Base-by-base conservation (phyloP, 2,888 invertebrate genomes). In the Netelia inedita region DNA sequence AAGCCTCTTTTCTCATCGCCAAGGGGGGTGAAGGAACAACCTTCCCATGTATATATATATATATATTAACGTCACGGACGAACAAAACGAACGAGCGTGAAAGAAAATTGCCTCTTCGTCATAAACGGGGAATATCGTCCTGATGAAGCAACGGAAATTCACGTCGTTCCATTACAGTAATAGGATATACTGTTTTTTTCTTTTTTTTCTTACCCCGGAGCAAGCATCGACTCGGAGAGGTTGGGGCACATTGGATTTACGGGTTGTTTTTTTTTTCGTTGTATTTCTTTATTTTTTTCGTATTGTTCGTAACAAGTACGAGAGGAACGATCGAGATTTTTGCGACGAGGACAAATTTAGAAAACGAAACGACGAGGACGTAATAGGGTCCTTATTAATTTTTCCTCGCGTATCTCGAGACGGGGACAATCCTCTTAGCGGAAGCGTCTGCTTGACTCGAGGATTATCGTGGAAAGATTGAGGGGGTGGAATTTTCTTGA, bases 81-180 rank as follows among this genome's bases (percentile, higher is more conserved):
- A 78, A 73, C 63, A 69, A 83, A 83, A 83, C 76, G 75, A 83
- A 87, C 87, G 73, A 83, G 86, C 88, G 89, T 88, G 89, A 91
- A 92, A 91, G 92, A 93, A 93, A 93, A 93, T 93, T 93, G 93
- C 92, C 92, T 92, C 84, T 91, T 91, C 92, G 89, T 92, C 90
- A 87, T 89, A 88, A 92, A 89, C 89, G 89, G 46, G 46, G 89
- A 92, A 93, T 93, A 93, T 93, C 92, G 88, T 90, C 89, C 90
- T 93, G 92, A 93, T 92, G 92, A 93, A 78, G 91, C 90, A 87
- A 86, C 87, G 87, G 82, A 87, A 71, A 87, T 86, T 74, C 61
- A 66, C 75, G 84, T 79, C 71, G 76, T 81, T 68, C 75, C 79
- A 75, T 82, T 82, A 71, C 28, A 79, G 74, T 79, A 85, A 78